Percentiles rank a stretch among this genome's conserved stretches.
Evolutionary conservation across 1,140 invertebrate species (phyloP).

Genomic region (Brachionus asplanchnoidis): DNA sequence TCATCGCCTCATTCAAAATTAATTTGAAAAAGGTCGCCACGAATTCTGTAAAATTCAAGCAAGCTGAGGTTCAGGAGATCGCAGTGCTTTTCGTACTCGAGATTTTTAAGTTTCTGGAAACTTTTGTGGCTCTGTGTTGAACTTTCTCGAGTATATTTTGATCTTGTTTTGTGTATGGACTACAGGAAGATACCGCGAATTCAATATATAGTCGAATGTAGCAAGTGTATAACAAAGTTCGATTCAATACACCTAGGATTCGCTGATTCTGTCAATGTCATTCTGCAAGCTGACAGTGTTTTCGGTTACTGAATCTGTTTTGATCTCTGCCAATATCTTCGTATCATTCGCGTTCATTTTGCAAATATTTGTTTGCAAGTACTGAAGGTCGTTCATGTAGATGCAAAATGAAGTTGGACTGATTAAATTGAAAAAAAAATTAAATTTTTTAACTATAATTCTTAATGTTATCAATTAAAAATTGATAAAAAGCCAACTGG

Average conservation of each 20-base stretch:
- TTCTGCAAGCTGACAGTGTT: neutral
- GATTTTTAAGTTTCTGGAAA: neutral
- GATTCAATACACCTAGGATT: neutral
- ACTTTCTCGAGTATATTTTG: neutral
- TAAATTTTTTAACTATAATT: too few species aligned
- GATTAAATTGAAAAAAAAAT: too few species aligned
- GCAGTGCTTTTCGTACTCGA: neutral
- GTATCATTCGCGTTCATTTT: too few species aligned
- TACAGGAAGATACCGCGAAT: neutral
- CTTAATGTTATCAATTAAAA: too few species aligned
- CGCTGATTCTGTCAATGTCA: neutral
- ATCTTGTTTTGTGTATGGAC: neutral
- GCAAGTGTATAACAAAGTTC: neutral
- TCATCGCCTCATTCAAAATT: neutral
- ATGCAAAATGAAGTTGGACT: too few species aligned
- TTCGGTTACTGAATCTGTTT: neutral
- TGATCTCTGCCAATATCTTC: neutral
- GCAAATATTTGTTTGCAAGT: too few species aligned
- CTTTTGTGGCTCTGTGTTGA: neutral
- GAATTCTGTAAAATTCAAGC: neutral
- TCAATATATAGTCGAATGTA: neutral
- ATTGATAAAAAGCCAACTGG: too few species aligned
- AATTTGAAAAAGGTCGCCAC: neutral
- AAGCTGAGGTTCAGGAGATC: neutral
- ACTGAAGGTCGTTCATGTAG: too few species aligned